These are phyloP conservation scores for Nasonovia ribisnigri DNA, from an alignment of 2,888 invertebrate species.

Conservation along the genomic window DNA sequence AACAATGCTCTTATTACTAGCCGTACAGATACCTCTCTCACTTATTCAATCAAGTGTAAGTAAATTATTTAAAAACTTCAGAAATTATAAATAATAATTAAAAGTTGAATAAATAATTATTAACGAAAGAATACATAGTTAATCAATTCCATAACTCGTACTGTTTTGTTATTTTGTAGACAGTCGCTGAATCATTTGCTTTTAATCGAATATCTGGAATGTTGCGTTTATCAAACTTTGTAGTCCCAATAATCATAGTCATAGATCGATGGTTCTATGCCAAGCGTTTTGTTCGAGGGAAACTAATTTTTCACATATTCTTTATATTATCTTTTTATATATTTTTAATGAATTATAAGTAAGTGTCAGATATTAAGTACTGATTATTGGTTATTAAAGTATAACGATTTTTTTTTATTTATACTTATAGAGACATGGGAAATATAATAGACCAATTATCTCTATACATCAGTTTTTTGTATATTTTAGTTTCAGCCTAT, in stretches of 20 bases:
- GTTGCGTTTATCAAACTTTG: not conserved
- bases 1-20: conserved; percentile 16
- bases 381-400: not conserved
- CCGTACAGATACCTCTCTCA: not conserved
- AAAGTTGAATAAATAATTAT: not conserved
- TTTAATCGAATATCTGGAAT: conserved; percentile 12
- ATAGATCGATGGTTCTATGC: conserved; percentile 65
- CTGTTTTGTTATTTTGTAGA: not conserved
- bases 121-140: not conserved
- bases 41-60: conserved; percentile 21
- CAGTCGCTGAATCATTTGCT: not conserved
- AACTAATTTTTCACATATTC: conserved; percentile 62
- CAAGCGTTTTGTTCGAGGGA: conserved; percentile 55
- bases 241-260: conserved; percentile 40
- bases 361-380: not conserved
- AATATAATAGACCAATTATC: not conserved
- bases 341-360: not conserved
- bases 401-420: not conserved
- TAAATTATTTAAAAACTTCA: not conserved
- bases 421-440: too few species aligned
- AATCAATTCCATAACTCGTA: not conserved
- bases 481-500: conserved; percentile 66
- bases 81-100: not conserved
- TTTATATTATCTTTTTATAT: not conserved
- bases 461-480: conserved; percentile 50